A percentile compares a stretch with the other conserved stretches of the same genome.
Conservation (phyloP, 2,888 invertebrate species). For the Ecdyonurus torrentis region DNA sequence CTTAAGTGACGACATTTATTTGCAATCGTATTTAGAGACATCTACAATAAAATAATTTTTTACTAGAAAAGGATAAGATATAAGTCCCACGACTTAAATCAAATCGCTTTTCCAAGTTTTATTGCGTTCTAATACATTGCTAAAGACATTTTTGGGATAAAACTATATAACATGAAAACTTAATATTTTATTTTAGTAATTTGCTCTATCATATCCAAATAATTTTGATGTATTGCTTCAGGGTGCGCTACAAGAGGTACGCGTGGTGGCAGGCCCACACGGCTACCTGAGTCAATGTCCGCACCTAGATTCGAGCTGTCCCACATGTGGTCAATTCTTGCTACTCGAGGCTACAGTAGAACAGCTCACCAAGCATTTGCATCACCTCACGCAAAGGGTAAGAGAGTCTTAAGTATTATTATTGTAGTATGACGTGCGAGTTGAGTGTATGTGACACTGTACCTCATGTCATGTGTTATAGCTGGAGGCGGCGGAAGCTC, state of each 20-base stretch:
- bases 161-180: too few species aligned
- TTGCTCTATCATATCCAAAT: too few species aligned
- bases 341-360: constrained; percentile 67
- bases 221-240: too few species aligned
- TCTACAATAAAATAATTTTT: too few species aligned
- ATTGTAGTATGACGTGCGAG: not conserved
- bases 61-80: too few species aligned
- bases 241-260: constrained; percentile 79
- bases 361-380: constrained; percentile 61
- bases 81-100: too few species aligned
- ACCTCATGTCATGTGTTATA: constrained; percentile 29
- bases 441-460: not conserved
- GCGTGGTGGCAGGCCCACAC: constrained; percentile 68
- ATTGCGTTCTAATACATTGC: too few species aligned
- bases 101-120: too few species aligned
- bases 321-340: constrained; percentile 79
- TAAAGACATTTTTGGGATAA: too few species aligned
- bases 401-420: not conserved
- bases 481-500: constrained; percentile 65
- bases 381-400: constrained; percentile 72
- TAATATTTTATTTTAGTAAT: too few species aligned
- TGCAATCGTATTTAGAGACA: too few species aligned
- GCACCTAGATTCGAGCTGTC: constrained; percentile 68
- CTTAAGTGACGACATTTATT: too few species aligned
- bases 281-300: constrained; percentile 79